Conservation (phyloP, 2,888 invertebrate genomes). For the Leptogaster cylindrica region DNA sequence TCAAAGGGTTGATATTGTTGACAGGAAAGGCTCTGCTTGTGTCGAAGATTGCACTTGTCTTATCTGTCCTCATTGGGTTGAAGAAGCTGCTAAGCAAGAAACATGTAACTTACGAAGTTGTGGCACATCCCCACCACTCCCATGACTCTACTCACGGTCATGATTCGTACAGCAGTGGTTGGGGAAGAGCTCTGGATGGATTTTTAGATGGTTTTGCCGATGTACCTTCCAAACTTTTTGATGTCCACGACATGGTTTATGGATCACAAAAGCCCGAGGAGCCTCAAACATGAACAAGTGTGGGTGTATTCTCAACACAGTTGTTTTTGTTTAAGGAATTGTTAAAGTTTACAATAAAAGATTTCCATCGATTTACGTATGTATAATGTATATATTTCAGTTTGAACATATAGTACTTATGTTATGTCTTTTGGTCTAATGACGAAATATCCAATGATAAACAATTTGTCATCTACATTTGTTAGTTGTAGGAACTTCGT, state of each 20-base stretch:
- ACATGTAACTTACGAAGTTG: slow-evolving; percentile 75
- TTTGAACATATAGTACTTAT: too few relatives aligned
- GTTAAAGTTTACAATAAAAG: too few relatives aligned
- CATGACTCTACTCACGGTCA: slow-evolving; percentile 57
- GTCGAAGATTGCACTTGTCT: slow-evolving; percentile 81
- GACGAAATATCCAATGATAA: too few relatives aligned
- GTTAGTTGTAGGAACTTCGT: too few relatives aligned
- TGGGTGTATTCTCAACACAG: too few relatives aligned
- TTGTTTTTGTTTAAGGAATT: too few relatives aligned
- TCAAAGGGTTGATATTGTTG: slow-evolving; percentile 79
- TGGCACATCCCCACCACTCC: slow-evolving; percentile 73
- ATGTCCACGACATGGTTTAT: slow-evolving; percentile 70
- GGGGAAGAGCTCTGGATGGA: slow-evolving; percentile 65
- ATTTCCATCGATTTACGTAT: too few relatives aligned
- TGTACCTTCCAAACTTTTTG: slow-evolving; percentile 59
- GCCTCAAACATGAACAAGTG: too few relatives aligned
- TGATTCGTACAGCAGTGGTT: slow-evolving; percentile 67
- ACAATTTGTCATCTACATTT: too few relatives aligned
- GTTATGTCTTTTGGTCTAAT: too few relatives aligned
- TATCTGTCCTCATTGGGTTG: slow-evolving; percentile 80
- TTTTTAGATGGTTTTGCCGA: slow-evolving; percentile 62
- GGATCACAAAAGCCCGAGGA: slow-evolving; percentile 65
- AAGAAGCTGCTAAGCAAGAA: slow-evolving; percentile 81
- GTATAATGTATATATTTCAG: too few relatives aligned
- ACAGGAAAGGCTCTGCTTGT: slow-evolving; percentile 86